A percentile compares a stretch with the other conserved stretches of the same genome.
These are phyloP conservation scores for Leucoraja erinaceus DNA, from an alignment of 2,113 vertebrate genomes.

Conservation along the genomic window DNA sequence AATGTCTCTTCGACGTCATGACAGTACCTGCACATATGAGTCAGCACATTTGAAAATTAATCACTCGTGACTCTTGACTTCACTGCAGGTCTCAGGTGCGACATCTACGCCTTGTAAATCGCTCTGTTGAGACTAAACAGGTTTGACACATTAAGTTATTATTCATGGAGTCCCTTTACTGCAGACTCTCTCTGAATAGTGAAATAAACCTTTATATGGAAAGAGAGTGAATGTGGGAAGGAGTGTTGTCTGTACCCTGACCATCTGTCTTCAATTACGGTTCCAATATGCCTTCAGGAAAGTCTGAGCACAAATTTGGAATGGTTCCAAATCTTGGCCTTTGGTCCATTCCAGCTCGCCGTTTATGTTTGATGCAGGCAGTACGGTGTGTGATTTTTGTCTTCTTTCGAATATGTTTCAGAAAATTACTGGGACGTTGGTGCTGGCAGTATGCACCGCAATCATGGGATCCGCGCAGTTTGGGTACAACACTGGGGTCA, in stretches of 20 bases:
- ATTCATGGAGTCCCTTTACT: too few species aligned
- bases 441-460: slow-evolving; percentile 74
- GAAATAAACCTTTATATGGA: too few species aligned
- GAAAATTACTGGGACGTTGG: slow-evolving; percentile 69
- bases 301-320: not conserved
- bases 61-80: too few species aligned
- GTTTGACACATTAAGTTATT: too few species aligned
- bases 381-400: not conserved
- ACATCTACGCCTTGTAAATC: too few species aligned
- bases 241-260: not conserved
- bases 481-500: slow-evolving; percentile 85
- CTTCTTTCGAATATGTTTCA: slow-evolving; percentile 41
- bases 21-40: too few species aligned
- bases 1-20: too few species aligned
- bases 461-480: slow-evolving; percentile 80
- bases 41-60: too few species aligned
- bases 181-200: too few species aligned
- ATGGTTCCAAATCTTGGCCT: not conserved
- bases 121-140: too few species aligned
- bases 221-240: too few species aligned
- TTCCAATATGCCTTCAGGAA: not conserved
- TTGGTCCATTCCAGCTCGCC: not conserved
- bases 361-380: not conserved
- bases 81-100: too few species aligned
- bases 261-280: not conserved